Evolutionary conservation across 1,140 invertebrate genomes (phyloP).

Genomic region (Caenorhabditis briggsae): DNA sequence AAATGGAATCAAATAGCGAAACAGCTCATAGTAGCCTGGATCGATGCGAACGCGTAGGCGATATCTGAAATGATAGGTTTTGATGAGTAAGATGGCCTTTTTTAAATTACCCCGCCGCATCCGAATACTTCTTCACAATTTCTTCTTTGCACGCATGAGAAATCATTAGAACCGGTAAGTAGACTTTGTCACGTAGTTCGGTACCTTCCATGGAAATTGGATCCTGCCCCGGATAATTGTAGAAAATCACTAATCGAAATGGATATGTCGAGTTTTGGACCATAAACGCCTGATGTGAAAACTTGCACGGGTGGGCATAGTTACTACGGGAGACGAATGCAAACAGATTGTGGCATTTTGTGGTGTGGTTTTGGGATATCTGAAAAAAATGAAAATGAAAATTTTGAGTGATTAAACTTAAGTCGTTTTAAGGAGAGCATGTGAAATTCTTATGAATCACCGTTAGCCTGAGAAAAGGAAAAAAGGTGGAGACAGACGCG

Average conservation of each 20-base stretch:
- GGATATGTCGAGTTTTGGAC: conserved; percentile 49
- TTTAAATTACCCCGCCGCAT: conserved; percentile 68
- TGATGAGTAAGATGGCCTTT: not conserved
- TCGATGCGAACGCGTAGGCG: conserved; percentile 73
- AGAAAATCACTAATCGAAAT: conserved; percentile 40
- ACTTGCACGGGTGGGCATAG: conserved; percentile 19
- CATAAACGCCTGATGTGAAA: conserved; percentile 39
- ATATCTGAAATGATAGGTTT: conserved; percentile 64
- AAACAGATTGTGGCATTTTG: not conserved
- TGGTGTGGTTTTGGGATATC: not conserved
- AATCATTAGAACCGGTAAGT: conserved; percentile 77
- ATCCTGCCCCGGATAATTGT: conserved; percentile 27
- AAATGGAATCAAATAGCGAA: conserved; percentile 77
- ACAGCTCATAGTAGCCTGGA: conserved; percentile 77
- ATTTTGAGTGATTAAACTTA: too few relatives aligned
- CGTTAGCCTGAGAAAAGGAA: too few relatives aligned
- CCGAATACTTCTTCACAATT: conserved; percentile 69
- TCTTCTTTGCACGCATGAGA: conserved; percentile 72
- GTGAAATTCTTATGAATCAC: too few relatives aligned
- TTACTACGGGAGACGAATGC: conserved; percentile 28
- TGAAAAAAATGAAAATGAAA: not conserved
- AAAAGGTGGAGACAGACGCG: too few relatives aligned
- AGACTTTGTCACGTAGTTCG: conserved; percentile 59
- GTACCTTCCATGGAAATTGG: conserved; percentile 29
- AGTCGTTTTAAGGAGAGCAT: too few relatives aligned